phyloP scores from a whole-genome alignment of 2,888 invertebrate genomes.

The Chymomyza caudatula region DNA sequence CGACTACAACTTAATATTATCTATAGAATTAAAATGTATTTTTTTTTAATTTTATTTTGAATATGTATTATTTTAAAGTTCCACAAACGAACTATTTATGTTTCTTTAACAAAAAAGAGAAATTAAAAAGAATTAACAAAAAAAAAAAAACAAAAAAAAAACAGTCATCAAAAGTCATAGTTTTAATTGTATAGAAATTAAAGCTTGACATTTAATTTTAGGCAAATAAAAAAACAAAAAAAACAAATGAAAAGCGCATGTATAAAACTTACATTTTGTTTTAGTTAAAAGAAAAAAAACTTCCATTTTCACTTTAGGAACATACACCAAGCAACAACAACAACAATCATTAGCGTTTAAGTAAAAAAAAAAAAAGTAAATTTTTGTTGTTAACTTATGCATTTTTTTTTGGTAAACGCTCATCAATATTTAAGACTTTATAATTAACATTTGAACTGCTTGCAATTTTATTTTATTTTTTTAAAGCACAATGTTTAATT shows the following conservation, averaged over 20 bases:
- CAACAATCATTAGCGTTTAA: conserved; percentile 51
- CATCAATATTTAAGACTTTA: conserved; percentile 9
- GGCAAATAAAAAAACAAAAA: conserved; percentile 46
- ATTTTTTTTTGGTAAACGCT: not conserved
- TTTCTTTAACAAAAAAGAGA: not conserved
- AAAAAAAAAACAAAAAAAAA: not conserved
- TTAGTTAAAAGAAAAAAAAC: not conserved
- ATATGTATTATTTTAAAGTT: not conserved
- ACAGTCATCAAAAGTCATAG: not conserved
- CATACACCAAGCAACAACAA: conserved; percentile 8
- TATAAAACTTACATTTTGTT: no score
- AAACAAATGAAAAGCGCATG: no score
- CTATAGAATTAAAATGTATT: not conserved
- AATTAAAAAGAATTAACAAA: not conserved
- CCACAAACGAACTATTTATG: not conserved
- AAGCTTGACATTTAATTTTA: conserved; percentile 20
- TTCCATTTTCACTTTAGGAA: not conserved
- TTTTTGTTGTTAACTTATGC: not conserved
- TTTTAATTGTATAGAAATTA: not conserved
- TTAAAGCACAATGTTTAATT: not conserved
- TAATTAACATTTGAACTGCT: not conserved
- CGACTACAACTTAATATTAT: not conserved
- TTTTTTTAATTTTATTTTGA: not conserved
- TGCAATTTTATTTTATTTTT: not conserved
- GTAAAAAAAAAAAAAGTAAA: conserved; percentile 2